Base-by-base conservation (phyloP, 2,888 invertebrate species). In the Dryomyza anilis region DNA sequence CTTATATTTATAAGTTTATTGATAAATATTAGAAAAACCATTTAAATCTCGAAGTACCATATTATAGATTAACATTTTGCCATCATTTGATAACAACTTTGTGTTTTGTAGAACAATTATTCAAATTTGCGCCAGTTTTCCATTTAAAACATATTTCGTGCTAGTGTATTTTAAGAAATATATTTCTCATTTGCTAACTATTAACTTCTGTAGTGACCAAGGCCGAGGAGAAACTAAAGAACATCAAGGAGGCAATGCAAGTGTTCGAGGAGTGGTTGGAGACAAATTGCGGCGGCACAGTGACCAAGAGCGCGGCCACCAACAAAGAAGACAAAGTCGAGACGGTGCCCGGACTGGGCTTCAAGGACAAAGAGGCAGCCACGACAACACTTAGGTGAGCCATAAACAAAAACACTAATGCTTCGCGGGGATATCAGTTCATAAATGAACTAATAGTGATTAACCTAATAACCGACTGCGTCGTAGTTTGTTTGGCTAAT, bases 311-410 rank as follows among this genome's bases (percentile, higher is more conserved):
- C 70, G 67, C 66, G 70, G 87, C 86, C 81, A 83, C 72, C 77
- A 86, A 86, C 52, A 85, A 80, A 29, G 86, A 86, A 55, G 86
- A 85, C 43, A 84, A 85, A 56, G 82, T 84, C 1, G 90, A 90
- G 74, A 88, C 89, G 0, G 91, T 91, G 45, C 89, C 89, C 5
- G 91, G 91, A 0, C 85, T 92, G 27, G 91, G 92, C 23, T 93
- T 92, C 81, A 92, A 92, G 78, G 91, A 92, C 78, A 89, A 89
- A 77, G 88, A 86, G n/a, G 87, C 91, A 1, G 92, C 92, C 0
- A 83, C 87, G 69, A 87, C 87, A 59, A 91, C 92, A 0, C 82
- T 93, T 6, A 85, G 87, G 83, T 83, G 76, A 76, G 74, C 71
- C 27, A 62, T 8, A 55, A 39, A 56, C 48, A 48, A 36, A 50